These are phyloP conservation scores for Lemur catta DNA, from an alignment of 2,797 vertebrate species.

Conservation along the genomic window DNA sequence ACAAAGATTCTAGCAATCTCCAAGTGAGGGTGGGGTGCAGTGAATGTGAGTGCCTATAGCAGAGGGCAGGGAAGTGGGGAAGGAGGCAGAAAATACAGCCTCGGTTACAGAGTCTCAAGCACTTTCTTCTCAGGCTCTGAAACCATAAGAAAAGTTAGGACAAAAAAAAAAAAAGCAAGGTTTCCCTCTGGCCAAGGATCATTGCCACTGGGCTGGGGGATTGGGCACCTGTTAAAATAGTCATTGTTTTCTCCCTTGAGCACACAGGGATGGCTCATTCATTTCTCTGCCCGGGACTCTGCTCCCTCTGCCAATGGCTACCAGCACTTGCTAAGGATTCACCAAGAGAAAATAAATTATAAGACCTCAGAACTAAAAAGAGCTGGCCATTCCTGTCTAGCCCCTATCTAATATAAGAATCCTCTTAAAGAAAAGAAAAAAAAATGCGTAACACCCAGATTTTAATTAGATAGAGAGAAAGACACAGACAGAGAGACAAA, in stretches of 20 bases:
- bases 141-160: not conserved
- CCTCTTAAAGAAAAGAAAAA: not conserved
- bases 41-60: not conserved
- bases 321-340: not conserved
- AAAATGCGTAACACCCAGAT: not conserved
- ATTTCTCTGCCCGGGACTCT: not conserved
- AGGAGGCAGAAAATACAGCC: not conserved
- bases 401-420: not conserved
- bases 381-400: not conserved
- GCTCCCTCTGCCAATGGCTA: not conserved
- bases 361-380: not conserved
- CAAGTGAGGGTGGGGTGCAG: not conserved
- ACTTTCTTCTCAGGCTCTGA: not conserved
- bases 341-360: not conserved
- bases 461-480: not conserved
- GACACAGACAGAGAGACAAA: not conserved
- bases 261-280: not conserved
- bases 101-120: rapidly evolving
- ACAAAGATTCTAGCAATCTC: slow-evolving; percentile 8
- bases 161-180: not conserved
- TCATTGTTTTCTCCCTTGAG: not conserved
- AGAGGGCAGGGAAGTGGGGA: not conserved
- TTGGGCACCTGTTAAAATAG: not conserved
- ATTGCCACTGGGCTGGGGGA: not conserved
- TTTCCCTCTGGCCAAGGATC: not conserved